phyloP scores from a whole-genome alignment of 2,888 invertebrate genomes.

The Gonocerus acuteangulatus region DNA sequence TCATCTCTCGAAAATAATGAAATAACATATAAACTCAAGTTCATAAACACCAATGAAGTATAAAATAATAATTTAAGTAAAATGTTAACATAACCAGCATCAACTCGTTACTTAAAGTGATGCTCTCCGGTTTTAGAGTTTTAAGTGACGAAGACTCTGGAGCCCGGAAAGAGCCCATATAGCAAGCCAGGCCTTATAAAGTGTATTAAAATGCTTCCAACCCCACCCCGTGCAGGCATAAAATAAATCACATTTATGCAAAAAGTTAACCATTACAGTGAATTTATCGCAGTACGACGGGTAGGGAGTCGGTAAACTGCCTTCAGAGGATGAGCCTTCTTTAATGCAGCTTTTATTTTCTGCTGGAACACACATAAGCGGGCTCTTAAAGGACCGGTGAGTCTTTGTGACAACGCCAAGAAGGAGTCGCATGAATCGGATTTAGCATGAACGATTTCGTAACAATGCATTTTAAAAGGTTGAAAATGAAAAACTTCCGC shows the following conservation, averaged over 20 bases:
- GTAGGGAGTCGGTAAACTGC: slow-evolving; percentile 8
- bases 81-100: neutral
- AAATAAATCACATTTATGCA: slow-evolving; percentile 36
- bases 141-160: slow-evolving; percentile 10
- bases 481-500: no score
- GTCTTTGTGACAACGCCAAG: no score
- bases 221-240: slow-evolving; percentile 33
- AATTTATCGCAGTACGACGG: slow-evolving; percentile 32
- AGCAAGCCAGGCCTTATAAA: slow-evolving; percentile 26
- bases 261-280: slow-evolving; percentile 35
- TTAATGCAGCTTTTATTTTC: slow-evolving; percentile 12
- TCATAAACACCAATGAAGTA: no score
- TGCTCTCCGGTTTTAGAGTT: neutral
- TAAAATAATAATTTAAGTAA: no score
- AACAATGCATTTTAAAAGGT: no score
- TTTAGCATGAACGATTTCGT: no score
- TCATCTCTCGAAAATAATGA: no score
- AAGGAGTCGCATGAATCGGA: no score
- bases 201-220: slow-evolving; percentile 33
- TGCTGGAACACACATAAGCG: no score
- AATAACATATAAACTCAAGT: no score
- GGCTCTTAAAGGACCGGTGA: no score
- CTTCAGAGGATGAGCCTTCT: neutral
- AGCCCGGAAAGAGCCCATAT: neutral
- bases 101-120: neutral